Evolutionary conservation across 2,797 vertebrate species (phyloP).

Genomic region (Labroides dimidiatus): DNA sequence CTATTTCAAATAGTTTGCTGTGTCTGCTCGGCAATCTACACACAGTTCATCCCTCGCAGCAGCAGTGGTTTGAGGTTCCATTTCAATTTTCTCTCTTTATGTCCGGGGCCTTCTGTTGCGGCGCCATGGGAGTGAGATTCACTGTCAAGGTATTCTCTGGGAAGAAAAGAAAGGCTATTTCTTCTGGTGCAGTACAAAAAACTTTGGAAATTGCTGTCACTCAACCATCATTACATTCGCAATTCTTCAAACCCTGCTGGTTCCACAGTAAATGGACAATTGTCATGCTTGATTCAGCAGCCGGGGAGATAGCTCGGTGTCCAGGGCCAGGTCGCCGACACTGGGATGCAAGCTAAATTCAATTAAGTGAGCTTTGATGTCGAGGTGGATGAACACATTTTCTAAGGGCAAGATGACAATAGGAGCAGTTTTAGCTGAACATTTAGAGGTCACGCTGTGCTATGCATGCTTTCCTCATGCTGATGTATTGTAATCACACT

Average conservation of each 20-base stretch:
- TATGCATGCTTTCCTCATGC: not conserved
- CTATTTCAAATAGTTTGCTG: slow-evolving; percentile 59
- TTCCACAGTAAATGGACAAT: slow-evolving; percentile 40
- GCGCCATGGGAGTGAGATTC: slow-evolving; percentile 54
- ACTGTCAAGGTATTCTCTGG: slow-evolving; percentile 44
- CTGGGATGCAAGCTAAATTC: slow-evolving; percentile 32
- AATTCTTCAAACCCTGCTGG: slow-evolving; percentile 43
- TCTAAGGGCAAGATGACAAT: slow-evolving; percentile 15
- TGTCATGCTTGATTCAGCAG: slow-evolving; percentile 46
- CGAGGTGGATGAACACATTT: slow-evolving; percentile 23
- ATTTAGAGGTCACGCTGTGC: slow-evolving; percentile 1
- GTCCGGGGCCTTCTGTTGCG: slow-evolving; percentile 20
- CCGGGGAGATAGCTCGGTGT: slow-evolving; percentile 11
- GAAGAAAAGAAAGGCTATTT: slow-evolving; percentile 36
- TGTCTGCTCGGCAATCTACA: slow-evolving; percentile 58
- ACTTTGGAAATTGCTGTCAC: slow-evolving; percentile 36
- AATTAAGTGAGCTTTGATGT: slow-evolving; percentile 36
- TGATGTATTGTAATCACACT: not conserved
- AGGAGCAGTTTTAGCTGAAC: not conserved
- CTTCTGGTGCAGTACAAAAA: slow-evolving; percentile 37
- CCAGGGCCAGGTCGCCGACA: not conserved
- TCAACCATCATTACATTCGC: slow-evolving; percentile 43
- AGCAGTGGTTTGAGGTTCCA: slow-evolving; percentile 63
- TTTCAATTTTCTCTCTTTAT: slow-evolving; percentile 62
- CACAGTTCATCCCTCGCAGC: slow-evolving; percentile 67